These are phyloP conservation scores for Lissocephala sabroskyi DNA, from an alignment of 2,888 invertebrate genomes.

Conservation along the genomic window DNA sequence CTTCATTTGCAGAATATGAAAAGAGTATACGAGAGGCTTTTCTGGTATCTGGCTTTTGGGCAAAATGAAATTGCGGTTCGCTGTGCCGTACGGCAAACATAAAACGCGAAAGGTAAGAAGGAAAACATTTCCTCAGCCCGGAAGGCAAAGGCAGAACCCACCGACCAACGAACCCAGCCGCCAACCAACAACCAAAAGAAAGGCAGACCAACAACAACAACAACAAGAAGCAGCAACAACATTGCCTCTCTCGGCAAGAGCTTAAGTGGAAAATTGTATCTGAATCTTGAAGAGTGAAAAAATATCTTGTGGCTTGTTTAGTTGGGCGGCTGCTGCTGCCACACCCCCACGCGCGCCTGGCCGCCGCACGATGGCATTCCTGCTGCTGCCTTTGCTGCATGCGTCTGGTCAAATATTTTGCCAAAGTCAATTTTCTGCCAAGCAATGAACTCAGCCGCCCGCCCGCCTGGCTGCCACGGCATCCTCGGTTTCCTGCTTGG, in stretches of 20 bases:
- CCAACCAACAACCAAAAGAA: too few species aligned
- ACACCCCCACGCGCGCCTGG: too few species aligned
- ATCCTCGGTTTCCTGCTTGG: constrained; percentile 33
- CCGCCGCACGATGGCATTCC: too few species aligned
- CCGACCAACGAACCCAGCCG: background rate
- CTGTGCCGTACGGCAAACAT: constrained; percentile 11
- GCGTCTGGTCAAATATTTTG: constrained; percentile 17
- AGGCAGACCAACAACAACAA: background rate
- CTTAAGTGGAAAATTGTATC: constrained; percentile 19
- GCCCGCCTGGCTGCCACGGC: constrained; percentile 31
- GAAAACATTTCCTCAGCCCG: background rate
- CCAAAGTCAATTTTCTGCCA: constrained; percentile 52
- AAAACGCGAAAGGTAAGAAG: constrained; percentile 30
- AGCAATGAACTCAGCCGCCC: constrained; percentile 48
- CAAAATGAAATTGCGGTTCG: constrained; percentile 30
- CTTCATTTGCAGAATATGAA: too few species aligned
- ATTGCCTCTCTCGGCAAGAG: background rate
- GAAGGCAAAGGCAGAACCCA: background rate
- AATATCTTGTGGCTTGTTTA: constrained; percentile 50
- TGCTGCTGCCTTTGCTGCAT: constrained; percentile 7
- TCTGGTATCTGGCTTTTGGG: too few species aligned
- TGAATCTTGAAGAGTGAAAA: constrained; percentile 20
- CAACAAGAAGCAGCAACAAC: background rate
- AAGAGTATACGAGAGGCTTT: too few species aligned
- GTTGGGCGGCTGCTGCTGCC: constrained; percentile 27